phyloP scores from a whole-genome alignment of 2,888 invertebrate species.

The Pterostichus niger region DNA sequence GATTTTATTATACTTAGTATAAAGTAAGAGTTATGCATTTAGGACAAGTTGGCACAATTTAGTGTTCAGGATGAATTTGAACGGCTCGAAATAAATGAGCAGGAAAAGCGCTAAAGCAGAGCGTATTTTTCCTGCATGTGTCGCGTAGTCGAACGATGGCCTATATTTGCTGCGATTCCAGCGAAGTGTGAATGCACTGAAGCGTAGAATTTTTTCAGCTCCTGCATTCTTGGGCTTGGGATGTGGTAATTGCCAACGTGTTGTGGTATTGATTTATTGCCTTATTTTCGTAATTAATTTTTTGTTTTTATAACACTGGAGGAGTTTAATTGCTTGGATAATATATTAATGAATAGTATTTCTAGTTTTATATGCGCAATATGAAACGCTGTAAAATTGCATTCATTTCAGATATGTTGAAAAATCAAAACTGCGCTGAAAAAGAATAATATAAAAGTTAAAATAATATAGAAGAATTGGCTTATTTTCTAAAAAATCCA shows the following conservation, averaged over 20 bases:
- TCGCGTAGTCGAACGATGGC: conserved; percentile 20
- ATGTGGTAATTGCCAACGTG: conserved; percentile 16
- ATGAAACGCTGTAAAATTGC: background rate
- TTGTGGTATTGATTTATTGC: conserved; percentile 21
- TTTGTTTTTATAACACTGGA: background rate
- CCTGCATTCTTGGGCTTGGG: conserved; percentile 29
- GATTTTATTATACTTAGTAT: no score
- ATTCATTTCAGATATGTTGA: conserved; percentile 21
- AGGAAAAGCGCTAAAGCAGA: conserved; percentile 37
- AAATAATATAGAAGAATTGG: no score
- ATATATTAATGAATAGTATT: conserved; percentile 31
- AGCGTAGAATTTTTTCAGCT: conserved; percentile 22
- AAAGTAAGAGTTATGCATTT: no score
- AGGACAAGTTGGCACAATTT: background rate
- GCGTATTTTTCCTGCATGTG: conserved; percentile 45
- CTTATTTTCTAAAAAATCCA: no score
- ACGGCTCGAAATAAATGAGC: conserved; percentile 16
- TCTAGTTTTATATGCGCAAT: conserved; percentile 10
- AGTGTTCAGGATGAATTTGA: background rate
- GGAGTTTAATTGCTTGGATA: conserved; percentile 21
- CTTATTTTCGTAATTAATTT: conserved; percentile 35
- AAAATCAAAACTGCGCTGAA: no score
- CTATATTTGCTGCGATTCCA: conserved; percentile 40
- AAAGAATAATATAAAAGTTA: no score
- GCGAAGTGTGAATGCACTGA: conserved; percentile 46